Evolutionary conservation across 2,113 vertebrate species (phyloP), one percentile per base, ranked within the genome.

Genomic region (Lethenteron camtschaticum): DNA sequence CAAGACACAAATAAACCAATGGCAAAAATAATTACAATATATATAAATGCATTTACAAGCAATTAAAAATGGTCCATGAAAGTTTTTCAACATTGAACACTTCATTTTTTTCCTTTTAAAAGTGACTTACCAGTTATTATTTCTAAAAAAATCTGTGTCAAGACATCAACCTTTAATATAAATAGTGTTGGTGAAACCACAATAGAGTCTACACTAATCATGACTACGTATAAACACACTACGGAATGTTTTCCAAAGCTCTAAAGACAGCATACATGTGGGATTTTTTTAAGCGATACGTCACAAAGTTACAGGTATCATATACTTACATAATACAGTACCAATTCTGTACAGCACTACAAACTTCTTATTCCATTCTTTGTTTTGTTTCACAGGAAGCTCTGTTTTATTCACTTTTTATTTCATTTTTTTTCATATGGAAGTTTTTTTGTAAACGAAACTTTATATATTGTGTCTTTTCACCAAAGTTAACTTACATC

Each of bases 1-100:
- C 24, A 66, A 66, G 63, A 66, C 63, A 66, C 63, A 66, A 66
- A 66, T 66, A 66, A 66, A 66, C 41, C 63, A 66, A 66, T 66
- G 63, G 63, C 63, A 66, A 66, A 63, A 66, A 66, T 66, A 66
- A 66, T 66, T 66, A 66, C 63, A 66, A 66, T 66, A 66, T 66
- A 16, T 66, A 66, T 66, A 66, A 24, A 66, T 66, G 63, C 63
- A 66, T 66, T 66, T 66, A 66, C 63, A 66, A 24, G 63, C 63
- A 66, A 66, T 16, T 9, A 66, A 66, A 11, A 66, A 66, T 66
- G 63, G 63, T 66, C 63, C 63, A 66, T 66, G n/a, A 16, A 66
- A 66, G 24, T n/a, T 66, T 66, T 66, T 16, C 63, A 66, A 66
- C 24, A 66, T 66, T 24, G 24, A 66, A 66, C 24, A 24, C 63